These are phyloP conservation scores for Nasalis larvatus DNA, from an alignment of 2,113 vertebrate genomes.

Conservation along the genomic window DNA sequence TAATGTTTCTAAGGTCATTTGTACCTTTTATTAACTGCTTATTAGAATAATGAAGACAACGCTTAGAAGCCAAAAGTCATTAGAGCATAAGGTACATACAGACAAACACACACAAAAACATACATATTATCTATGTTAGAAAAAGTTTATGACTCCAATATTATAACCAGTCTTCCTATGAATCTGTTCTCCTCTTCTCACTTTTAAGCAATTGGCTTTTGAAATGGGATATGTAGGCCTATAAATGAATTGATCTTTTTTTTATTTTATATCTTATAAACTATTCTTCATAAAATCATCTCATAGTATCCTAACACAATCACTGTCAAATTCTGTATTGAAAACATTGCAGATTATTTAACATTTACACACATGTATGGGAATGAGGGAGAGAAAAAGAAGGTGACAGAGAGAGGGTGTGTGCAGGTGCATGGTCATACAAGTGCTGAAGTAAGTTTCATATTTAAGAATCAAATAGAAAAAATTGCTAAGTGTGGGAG, in stretches of 20 bases:
- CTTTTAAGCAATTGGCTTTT: neutral
- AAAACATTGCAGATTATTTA: neutral
- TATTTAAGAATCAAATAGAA: neutral
- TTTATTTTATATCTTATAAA: neutral
- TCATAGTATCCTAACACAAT: neutral
- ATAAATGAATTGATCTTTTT: neutral
- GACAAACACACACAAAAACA: neutral
- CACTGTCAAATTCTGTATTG: neutral
- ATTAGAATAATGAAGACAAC: neutral
- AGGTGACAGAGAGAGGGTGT: no score
- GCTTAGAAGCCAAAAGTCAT: neutral
- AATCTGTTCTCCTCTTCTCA: neutral
- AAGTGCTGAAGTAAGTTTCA: neutral
- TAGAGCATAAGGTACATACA: neutral
- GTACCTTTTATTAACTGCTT: conserved; percentile 1
- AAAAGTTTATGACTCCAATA: neutral
- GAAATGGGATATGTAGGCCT: neutral
- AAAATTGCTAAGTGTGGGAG: neutral
- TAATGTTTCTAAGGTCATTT: neutral
- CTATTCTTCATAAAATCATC: neutral
- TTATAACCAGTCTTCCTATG: neutral
- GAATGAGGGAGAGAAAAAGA: neutral
- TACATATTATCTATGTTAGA: neutral
- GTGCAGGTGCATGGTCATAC: neutral
- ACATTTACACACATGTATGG: neutral